A percentile compares a stretch with the other conserved stretches of the same genome.
phyloP scores from a whole-genome alignment of 2,888 invertebrate species.

The Malacosoma neustria region DNA sequence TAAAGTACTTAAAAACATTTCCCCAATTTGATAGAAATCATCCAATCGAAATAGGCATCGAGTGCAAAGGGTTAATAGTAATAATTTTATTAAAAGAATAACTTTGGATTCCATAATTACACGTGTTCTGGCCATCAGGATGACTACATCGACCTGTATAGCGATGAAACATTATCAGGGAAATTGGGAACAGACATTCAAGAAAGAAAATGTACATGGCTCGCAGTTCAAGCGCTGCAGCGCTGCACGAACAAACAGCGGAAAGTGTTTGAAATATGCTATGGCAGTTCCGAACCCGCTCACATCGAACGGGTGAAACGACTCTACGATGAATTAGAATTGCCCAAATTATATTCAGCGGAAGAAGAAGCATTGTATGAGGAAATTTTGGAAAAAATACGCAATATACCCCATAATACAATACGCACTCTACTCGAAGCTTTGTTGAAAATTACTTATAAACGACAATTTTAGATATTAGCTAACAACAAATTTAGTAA shows the following conservation, averaged over 20 bases:
- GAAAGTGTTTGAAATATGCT: conserved; percentile 77
- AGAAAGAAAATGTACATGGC: conserved; percentile 96
- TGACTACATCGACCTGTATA: conserved; percentile 92
- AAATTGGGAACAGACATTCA: conserved; percentile 93
- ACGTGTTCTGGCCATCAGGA: no score
- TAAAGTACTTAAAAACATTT: no score
- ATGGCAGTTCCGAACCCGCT: conserved; percentile 79
- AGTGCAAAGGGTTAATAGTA: no score
- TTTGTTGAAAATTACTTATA: not conserved
- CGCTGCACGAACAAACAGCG: conserved; percentile 79
- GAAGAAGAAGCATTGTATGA: conserved; percentile 85
- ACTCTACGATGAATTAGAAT: conserved; percentile 76
- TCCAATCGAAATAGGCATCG: no score
- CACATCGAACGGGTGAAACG: conserved; percentile 68
- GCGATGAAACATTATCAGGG: conserved; percentile 85
- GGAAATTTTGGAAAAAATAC: conserved; percentile 61
- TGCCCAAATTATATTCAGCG: conserved; percentile 80
- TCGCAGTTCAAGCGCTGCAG: conserved; percentile 87
- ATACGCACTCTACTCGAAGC: conserved; percentile 80
- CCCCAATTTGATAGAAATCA: no score
- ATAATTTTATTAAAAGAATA: no score
- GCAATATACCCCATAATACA: conserved; percentile 13
- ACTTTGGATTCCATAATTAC: no score
- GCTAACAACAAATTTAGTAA: no score
- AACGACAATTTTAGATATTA: not conserved